Conservation (phyloP, 2,113 vertebrate species). For the Salvelinus namaycush region DNA sequence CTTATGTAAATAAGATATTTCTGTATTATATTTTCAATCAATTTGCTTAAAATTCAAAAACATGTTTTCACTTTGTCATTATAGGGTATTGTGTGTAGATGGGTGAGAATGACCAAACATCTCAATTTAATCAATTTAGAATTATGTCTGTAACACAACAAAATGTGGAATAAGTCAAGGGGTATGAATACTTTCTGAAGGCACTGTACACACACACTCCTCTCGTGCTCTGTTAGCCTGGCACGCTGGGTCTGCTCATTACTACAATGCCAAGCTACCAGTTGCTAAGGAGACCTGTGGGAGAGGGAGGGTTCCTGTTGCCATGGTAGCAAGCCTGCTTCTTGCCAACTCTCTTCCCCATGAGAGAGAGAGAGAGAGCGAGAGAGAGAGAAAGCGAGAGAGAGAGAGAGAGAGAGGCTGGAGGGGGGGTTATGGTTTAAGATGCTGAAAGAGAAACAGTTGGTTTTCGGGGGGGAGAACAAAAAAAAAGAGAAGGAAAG, state of each 20-base stretch:
- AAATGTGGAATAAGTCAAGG: too few species aligned
- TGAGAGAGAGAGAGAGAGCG: neutral
- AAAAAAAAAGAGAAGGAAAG: neutral
- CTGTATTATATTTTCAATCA: too few species aligned
- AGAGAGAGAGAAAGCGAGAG: too few species aligned
- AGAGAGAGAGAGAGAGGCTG: too few species aligned
- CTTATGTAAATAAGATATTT: too few species aligned
- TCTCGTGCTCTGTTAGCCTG: constrained; percentile 56
- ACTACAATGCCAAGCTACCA: constrained; percentile 80
- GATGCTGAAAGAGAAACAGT: constrained; percentile 57
- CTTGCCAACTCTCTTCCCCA: constrained; percentile 76
- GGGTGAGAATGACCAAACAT: too few species aligned
- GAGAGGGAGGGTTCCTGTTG: constrained; percentile 81
- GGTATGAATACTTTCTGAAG: too few species aligned
- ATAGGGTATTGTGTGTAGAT: too few species aligned
- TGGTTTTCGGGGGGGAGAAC: constrained; percentile 21
- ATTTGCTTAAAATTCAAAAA: too few species aligned
- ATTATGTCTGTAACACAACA: too few species aligned
- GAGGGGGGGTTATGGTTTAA: constrained; percentile 52
- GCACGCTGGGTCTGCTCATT: constrained; percentile 75
- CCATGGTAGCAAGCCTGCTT: constrained; percentile 79
- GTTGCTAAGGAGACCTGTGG: constrained; percentile 82
- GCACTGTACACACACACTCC: constrained; percentile 28
- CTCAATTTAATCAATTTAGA: too few species aligned
- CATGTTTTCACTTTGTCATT: too few species aligned